Percentiles rank a stretch among this genome's conserved stretches.
Evolutionary conservation across 2,113 vertebrate genomes (phyloP).

Genomic region (Dolichallabes microphthalmus): DNA sequence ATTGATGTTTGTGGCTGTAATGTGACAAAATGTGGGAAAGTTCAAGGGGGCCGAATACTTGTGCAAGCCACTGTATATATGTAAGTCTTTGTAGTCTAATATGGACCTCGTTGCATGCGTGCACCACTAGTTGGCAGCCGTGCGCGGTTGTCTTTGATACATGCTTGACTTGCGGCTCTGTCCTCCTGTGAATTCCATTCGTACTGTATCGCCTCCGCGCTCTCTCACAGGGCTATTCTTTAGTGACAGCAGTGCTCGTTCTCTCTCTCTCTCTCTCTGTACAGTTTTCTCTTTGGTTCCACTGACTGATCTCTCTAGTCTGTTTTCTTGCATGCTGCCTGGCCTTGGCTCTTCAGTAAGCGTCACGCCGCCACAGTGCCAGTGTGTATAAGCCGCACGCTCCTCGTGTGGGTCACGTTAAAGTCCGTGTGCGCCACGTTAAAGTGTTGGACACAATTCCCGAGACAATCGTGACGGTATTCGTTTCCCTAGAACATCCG

Average conservation of each 20-base stretch:
- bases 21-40: too few species aligned
- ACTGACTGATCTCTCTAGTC: slow-evolving; percentile 27
- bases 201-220: slow-evolving; percentile 13
- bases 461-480: too few species aligned
- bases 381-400: slow-evolving; percentile 30
- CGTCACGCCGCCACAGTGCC: slow-evolving; percentile 4
- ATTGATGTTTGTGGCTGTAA: too few species aligned
- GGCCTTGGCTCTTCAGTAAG: slow-evolving; percentile 24
- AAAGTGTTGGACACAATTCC: too few species aligned
- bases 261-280: neutral
- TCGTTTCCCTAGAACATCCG: neutral
- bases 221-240: slow-evolving; percentile 10
- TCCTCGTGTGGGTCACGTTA: slow-evolving; percentile 2
- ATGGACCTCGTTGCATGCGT: neutral
- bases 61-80: too few species aligned
- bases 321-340: slow-evolving; percentile 31
- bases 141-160: neutral
- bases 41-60: too few species aligned
- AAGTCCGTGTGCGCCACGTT: slow-evolving; percentile 31
- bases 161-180: slow-evolving; percentile 12
- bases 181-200: slow-evolving; percentile 21
- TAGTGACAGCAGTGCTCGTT: slow-evolving; percentile 1
- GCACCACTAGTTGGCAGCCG: slow-evolving; percentile 5
- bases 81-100: neutral
- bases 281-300: slow-evolving; percentile 1